Conservation (phyloP, 2,888 invertebrate genomes). For the Lathronympha strigana region DNA sequence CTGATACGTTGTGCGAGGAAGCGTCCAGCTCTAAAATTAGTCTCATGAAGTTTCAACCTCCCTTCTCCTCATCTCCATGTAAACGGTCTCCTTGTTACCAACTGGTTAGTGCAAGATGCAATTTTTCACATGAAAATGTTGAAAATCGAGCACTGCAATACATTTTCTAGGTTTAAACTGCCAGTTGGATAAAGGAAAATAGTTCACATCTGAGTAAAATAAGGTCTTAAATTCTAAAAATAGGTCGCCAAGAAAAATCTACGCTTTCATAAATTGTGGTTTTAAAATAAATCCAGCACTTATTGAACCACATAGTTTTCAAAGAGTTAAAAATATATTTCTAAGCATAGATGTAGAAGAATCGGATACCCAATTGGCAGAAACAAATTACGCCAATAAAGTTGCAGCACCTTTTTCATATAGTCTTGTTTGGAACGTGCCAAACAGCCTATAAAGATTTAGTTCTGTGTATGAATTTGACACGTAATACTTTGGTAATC, state of each 20-base stretch:
- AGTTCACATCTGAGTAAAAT: not conserved
- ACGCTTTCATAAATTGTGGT: constrained; percentile 8
- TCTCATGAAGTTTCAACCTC: no score
- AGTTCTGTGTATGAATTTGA: no score
- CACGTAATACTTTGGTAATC: no score
- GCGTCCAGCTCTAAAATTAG: no score
- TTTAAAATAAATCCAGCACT: not conserved
- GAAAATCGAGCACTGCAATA: not conserved
- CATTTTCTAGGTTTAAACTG: not conserved
- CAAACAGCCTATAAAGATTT: no score
- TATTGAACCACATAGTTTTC: not conserved
- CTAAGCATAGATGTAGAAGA: no score
- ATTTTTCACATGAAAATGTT: not conserved
- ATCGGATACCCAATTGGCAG: no score
- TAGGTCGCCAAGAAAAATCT: constrained; percentile 8
- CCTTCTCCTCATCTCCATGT: not conserved
- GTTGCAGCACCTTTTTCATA: no score
- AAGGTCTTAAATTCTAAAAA: constrained; percentile 9
- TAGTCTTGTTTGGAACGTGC: no score
- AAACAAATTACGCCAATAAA: no score
- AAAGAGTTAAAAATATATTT: not conserved
- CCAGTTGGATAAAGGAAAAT: not conserved
- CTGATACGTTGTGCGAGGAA: no score
- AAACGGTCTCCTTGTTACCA: not conserved
- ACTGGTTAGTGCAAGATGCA: not conserved